These are phyloP conservation scores for Enhydra lutris DNA, from an alignment of 2,113 vertebrate genomes.

Conservation along the genomic window DNA sequence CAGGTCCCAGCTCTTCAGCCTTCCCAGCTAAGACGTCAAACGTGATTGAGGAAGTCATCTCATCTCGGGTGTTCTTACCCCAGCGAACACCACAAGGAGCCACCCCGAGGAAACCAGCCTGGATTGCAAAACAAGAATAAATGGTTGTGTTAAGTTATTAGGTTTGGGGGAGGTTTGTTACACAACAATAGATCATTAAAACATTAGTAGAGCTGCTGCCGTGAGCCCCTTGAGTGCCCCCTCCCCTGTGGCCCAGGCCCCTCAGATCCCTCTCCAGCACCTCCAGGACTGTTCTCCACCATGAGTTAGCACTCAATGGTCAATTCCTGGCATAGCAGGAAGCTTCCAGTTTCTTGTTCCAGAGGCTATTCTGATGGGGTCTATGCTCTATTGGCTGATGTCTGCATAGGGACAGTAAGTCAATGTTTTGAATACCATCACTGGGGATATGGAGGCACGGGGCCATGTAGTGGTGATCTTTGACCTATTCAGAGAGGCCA, in stretches of 20 bases:
- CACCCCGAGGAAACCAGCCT: not conserved
- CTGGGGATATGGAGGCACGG: fast-evolving
- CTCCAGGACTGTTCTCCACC: fast-evolving
- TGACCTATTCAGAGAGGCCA: not conserved
- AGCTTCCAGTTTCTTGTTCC: not conserved
- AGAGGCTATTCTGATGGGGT: not conserved
- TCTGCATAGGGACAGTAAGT: not conserved
- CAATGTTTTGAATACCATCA: not conserved
- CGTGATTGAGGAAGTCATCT: not conserved
- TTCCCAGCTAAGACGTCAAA: not conserved
- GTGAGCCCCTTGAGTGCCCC: not conserved
- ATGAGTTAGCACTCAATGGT: not conserved
- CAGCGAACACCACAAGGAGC: not conserved
- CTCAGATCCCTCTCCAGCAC: not conserved
- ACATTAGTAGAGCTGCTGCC: not conserved
- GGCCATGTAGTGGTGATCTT: not conserved
- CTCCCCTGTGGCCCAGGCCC: not conserved
- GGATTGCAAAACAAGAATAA: not conserved
- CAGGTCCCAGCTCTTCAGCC: not conserved
- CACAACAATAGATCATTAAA: not conserved
- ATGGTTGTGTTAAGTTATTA: not conserved
- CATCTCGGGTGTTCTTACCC: not conserved
- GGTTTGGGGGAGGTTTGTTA: not conserved
- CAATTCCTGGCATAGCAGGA: not conserved
- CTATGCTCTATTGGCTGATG: not conserved